Evolutionary conservation across 2,113 vertebrate genomes (phyloP).

Genomic region (Aldabrachelys gigantea): DNA sequence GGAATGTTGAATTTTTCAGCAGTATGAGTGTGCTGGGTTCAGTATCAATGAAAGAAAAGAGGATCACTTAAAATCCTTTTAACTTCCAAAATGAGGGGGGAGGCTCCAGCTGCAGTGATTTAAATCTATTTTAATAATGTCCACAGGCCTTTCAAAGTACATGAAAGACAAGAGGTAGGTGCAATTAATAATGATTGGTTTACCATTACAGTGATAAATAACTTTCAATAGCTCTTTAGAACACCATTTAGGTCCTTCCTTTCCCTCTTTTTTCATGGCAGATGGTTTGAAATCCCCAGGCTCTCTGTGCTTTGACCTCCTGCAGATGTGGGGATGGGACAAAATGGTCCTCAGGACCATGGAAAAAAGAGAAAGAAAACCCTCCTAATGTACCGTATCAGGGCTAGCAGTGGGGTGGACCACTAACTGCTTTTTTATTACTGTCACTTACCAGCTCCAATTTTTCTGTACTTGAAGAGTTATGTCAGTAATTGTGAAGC

Average conservation of each 20-base stretch:
- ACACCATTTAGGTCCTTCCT: slow-evolving; percentile 34
- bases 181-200: slow-evolving; percentile 70
- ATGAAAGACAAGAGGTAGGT: slow-evolving; percentile 68
- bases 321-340: slow-evolving; percentile 86
- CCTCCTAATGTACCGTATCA: slow-evolving; percentile 88
- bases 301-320: slow-evolving; percentile 85
- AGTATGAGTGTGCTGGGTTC: slow-evolving; percentile 34
- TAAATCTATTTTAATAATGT: slow-evolving; percentile 78
- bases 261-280: slow-evolving; percentile 73
- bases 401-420: slow-evolving; percentile 82
- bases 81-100: slow-evolving; percentile 61
- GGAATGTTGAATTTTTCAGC: slow-evolving; percentile 77
- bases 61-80: slow-evolving; percentile 64
- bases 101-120: slow-evolving; percentile 60
- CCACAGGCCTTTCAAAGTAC: background rate
- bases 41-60: slow-evolving; percentile 40
- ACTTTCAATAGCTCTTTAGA: slow-evolving; percentile 66
- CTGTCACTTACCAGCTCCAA: slow-evolving; percentile 79
- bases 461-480: slow-evolving; percentile 82
- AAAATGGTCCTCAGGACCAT: slow-evolving; percentile 66
- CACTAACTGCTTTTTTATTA: slow-evolving; percentile 88
- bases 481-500: slow-evolving; percentile 80
- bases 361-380: slow-evolving; percentile 80
- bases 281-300: slow-evolving; percentile 88
- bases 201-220: slow-evolving; percentile 74